Evolutionary conservation across 2,797 vertebrate genomes (phyloP).

Genomic region (Odontamblyopus lacepedii): DNA sequence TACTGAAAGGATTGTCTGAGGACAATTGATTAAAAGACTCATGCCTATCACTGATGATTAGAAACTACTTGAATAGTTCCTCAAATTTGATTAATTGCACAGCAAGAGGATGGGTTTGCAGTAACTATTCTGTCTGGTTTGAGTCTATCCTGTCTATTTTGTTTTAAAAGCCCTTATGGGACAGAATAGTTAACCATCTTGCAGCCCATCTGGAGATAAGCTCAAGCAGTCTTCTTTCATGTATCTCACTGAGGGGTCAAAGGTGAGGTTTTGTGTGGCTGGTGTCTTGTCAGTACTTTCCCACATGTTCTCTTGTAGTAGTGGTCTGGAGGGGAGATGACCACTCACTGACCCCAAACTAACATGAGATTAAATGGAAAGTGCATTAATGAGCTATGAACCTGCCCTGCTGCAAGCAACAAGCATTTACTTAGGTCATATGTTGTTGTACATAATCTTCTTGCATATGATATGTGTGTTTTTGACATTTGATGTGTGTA

Average conservation of each 20-base stretch:
- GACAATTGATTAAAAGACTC: no score
- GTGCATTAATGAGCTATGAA: not conserved
- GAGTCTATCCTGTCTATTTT: not conserved
- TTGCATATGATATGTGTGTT: no score
- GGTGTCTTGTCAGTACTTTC: not conserved
- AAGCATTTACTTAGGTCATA: not conserved
- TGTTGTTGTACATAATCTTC: not conserved
- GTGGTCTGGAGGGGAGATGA: not conserved
- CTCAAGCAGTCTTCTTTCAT: constrained; percentile 6
- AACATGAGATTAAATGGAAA: not conserved
- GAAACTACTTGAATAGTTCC: no score
- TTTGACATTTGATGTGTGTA: no score
- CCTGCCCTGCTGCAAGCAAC: not conserved
- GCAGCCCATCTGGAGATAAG: constrained; percentile 6
- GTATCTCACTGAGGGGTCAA: not conserved
- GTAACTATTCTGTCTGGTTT: not conserved
- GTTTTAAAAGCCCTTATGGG: not conserved
- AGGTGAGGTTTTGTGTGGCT: constrained; percentile 5
- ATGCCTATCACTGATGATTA: no score
- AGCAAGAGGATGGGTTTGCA: not conserved
- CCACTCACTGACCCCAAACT: not conserved
- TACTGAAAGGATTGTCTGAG: no score
- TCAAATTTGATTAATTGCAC: no score
- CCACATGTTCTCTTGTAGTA: constrained; percentile 1
- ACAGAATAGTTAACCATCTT: not conserved